Percentiles rank a stretch among this genome's conserved stretches.
phyloP scores from a whole-genome alignment of 2,888 invertebrate species.

The Drymonia ruficornis region DNA sequence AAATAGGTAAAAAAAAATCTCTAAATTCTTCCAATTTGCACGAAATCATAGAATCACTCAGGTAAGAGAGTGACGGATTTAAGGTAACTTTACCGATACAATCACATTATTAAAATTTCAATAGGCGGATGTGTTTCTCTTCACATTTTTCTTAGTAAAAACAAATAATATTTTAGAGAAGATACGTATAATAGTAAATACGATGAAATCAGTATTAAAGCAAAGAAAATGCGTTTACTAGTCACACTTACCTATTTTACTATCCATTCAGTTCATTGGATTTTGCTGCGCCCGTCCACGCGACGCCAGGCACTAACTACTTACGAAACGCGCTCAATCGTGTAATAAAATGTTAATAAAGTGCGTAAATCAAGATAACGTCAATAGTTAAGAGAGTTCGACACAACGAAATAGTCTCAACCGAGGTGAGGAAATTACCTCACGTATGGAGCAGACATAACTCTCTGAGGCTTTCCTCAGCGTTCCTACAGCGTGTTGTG shows the following conservation, averaged over 20 bases:
- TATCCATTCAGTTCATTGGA: conserved; percentile 24
- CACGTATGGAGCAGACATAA: conserved; percentile 62
- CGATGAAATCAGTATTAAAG: not conserved
- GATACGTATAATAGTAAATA: no score
- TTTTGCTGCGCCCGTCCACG: conserved; percentile 30
- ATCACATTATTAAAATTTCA: not conserved
- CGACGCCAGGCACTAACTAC: conserved; percentile 40
- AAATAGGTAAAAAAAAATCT: no score
- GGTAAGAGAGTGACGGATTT: not conserved
- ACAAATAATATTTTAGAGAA: no score
- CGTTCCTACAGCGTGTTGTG: conserved; percentile 17
- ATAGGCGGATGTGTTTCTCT: not conserved
- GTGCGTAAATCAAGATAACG: conserved; percentile 81
- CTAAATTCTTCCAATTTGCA: no score
- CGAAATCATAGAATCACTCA: no score
- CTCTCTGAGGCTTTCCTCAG: conserved; percentile 51
- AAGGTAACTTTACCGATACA: not conserved
- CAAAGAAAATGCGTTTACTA: not conserved
- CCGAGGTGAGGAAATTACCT: conserved; percentile 68
- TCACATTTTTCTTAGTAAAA: no score
- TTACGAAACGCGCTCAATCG: conserved; percentile 63
- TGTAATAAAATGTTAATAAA: conserved; percentile 81
- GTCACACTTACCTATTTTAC: conserved; percentile 9
- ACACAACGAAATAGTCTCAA: conserved; percentile 70
- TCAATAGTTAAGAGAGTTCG: conserved; percentile 74